These are phyloP conservation scores for Climacteris rufus DNA, from an alignment of 2,113 vertebrate species.

Conservation along the genomic window DNA sequence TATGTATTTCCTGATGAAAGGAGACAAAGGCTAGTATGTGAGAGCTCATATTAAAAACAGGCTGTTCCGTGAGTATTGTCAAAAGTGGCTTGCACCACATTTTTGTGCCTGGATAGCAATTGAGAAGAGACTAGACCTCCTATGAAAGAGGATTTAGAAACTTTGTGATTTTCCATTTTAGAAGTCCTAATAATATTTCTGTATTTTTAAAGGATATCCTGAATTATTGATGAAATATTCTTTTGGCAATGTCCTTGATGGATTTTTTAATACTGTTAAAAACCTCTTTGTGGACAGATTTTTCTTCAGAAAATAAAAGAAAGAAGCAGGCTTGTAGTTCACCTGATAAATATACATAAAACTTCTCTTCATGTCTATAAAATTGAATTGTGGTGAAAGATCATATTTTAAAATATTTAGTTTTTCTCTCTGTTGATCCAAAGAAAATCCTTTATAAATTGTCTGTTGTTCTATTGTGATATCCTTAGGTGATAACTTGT, in stretches of 20 bases:
- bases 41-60: neutral
- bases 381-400: neutral
- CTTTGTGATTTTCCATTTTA: neutral
- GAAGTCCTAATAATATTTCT: neutral
- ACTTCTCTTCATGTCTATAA: neutral
- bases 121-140: neutral
- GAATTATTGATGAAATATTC: constrained; percentile 46
- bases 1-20: neutral
- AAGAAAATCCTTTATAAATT: constrained; percentile 1
- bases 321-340: neutral
- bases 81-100: neutral
- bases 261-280: neutral
- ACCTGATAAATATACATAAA: neutral
- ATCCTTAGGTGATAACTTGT: neutral
- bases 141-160: neutral
- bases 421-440: neutral
- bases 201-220: neutral
- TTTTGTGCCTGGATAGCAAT: neutral
- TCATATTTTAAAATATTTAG: neutral
- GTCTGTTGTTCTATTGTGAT: neutral
- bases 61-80: neutral
- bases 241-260: neutral
- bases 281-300: neutral
- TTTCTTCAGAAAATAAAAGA: constrained; percentile 19
- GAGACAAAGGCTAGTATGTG: neutral